These are phyloP conservation scores for Stomatorhinus ivindoensis DNA, from an alignment of 2,113 vertebrate species.

Conservation along the genomic window DNA sequence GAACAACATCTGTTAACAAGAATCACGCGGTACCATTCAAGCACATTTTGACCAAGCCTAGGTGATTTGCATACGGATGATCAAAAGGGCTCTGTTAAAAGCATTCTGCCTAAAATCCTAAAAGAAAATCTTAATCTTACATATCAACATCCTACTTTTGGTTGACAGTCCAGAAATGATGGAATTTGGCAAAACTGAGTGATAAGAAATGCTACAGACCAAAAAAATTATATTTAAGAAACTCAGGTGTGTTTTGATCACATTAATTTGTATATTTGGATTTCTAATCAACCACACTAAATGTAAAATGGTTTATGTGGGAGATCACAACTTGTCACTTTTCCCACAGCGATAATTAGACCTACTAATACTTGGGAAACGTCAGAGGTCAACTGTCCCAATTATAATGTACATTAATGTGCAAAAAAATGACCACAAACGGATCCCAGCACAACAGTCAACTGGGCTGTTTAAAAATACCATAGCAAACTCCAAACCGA, in stretches of 20 bases:
- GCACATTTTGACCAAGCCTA: neutral
- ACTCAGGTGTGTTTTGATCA: neutral
- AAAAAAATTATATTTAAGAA: neutral
- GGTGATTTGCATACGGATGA: neutral
- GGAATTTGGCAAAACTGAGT: neutral
- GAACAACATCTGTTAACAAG: neutral
- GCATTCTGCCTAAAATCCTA: neutral
- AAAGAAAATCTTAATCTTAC: neutral
- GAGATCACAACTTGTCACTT: neutral
- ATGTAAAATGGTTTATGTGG: neutral
- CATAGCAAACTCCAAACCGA: conserved; percentile 16
- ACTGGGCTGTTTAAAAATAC: conserved; percentile 9
- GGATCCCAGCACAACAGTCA: neutral
- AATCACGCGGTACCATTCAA: neutral
- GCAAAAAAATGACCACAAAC: neutral
- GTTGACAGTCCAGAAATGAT: neutral
- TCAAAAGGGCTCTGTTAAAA: neutral
- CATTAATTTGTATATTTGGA: neutral
- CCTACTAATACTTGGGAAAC: neutral
- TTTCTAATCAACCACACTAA: neutral
- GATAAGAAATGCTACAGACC: neutral
- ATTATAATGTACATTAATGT: conserved; percentile 3
- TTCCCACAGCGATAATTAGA: neutral
- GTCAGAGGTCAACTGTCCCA: conserved; percentile 14
- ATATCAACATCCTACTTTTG: neutral